Percentiles rank a stretch among this genome's conserved stretches.
These are phyloP conservation scores for Decapterus maruadsi DNA, from an alignment of 2,797 vertebrate genomes.

Conservation along the genomic window DNA sequence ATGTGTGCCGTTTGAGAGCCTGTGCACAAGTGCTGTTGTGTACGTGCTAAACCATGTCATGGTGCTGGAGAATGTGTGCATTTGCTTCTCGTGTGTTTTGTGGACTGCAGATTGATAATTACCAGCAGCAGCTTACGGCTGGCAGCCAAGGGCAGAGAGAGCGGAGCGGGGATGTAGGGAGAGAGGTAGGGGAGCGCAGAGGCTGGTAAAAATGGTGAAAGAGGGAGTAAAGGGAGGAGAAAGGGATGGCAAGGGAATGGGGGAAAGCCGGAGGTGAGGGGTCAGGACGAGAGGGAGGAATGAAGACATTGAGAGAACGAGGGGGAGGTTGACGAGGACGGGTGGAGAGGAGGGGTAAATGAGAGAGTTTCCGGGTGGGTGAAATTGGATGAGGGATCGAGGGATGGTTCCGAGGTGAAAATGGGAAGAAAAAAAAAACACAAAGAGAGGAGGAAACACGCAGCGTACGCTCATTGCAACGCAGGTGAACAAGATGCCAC, in stretches of 20 bases:
- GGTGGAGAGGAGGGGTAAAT: constrained; percentile 52
- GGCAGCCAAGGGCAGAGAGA: constrained; percentile 59
- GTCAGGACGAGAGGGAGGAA: constrained; percentile 51
- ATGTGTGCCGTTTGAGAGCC: background rate
- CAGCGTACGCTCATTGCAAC: constrained; percentile 15
- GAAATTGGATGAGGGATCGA: constrained; percentile 73
- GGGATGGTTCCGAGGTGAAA: constrained; percentile 60
- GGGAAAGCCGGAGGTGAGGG: constrained; percentile 43
- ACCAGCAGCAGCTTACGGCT: constrained; percentile 62
- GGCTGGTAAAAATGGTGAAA: constrained; percentile 17
- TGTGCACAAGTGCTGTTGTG: constrained; percentile 1
- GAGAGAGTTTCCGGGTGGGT: constrained; percentile 57
- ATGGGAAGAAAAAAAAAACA: constrained; percentile 32
- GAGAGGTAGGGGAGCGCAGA: constrained; percentile 38
- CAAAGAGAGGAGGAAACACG: constrained; percentile 24
- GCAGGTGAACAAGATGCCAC: constrained; percentile 38
- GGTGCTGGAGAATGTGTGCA: constrained; percentile 34
- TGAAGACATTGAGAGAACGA: constrained; percentile 43
- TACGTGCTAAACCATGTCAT: constrained; percentile 24
- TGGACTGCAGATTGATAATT: constrained; percentile 74
- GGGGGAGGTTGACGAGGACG: constrained; percentile 25
- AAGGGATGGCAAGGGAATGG: constrained; percentile 20
- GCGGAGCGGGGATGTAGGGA: background rate
- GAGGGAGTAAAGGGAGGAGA: constrained; percentile 30
- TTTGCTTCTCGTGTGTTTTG: constrained; percentile 56